Percentiles rank a stretch among this genome's conserved stretches.
Evolutionary conservation across 2,888 invertebrate species (phyloP).

Genomic region (Synergus itoensis): DNA sequence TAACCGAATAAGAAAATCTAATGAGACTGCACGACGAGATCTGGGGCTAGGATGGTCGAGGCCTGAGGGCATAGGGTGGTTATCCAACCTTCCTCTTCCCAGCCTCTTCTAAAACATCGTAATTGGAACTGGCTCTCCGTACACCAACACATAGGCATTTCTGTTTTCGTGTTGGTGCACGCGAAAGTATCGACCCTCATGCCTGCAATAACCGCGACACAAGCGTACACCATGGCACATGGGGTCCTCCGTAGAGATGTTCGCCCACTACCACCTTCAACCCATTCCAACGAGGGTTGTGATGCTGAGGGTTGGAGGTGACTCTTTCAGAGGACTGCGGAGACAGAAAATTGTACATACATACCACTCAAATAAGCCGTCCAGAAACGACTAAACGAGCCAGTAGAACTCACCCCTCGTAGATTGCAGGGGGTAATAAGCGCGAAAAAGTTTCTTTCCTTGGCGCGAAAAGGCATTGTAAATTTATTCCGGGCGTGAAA

Average conservation of each 20-base stretch:
- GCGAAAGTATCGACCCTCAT: constrained; percentile 40
- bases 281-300: neutral
- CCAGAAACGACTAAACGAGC: constrained; percentile 38
- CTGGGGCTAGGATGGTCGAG: constrained; percentile 46
- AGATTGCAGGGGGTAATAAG: constrained; percentile 37
- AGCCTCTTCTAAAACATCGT: constrained; percentile 62
- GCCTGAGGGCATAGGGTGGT: constrained; percentile 58
- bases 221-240: constrained; percentile 26
- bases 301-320: neutral
- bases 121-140: constrained; percentile 61
- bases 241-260: constrained; percentile 4
- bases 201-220: constrained; percentile 25
- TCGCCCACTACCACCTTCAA: constrained; percentile 13
- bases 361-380: constrained; percentile 17
- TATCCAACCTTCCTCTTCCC: constrained; percentile 53
- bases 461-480: constrained; percentile 33
- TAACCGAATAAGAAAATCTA: constrained; percentile 62
- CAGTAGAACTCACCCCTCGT: constrained; percentile 14
- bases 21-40: constrained; percentile 56
- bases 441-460: constrained; percentile 32
- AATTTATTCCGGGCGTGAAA: neutral
- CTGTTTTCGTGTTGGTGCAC: constrained; percentile 14
- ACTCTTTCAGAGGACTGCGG: constrained; percentile 19
- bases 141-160: constrained; percentile 30
- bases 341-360: constrained; percentile 33